Evolutionary conservation across 1,140 invertebrate species (phyloP), one percentile per base, ranked within the genome.

Genomic region (Cydia pomonella): DNA sequence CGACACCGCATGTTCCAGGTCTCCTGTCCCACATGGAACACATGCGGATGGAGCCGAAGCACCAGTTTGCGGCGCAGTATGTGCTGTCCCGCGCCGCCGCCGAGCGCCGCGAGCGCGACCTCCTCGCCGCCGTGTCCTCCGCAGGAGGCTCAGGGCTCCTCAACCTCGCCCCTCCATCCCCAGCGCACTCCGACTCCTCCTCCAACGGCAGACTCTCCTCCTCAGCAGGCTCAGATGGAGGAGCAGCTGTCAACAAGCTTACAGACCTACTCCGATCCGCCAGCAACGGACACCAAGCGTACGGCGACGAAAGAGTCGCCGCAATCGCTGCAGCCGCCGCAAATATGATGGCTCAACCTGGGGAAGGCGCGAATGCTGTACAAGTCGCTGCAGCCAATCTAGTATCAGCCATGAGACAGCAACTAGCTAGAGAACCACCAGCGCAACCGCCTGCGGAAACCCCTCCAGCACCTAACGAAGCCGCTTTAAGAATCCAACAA

Each of bases 31-130:
- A 98, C 89, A 98, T 98, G 97, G 98, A 98, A 87, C 97, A 98
- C 86, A 98, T 98, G 98, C 95, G 97, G 84, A 98, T 98, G 97
- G 97, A 98, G 92, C 97, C 97, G 2, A 98, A 98, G 92, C 97
- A 98, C 94, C 97, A 98, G 89, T 98, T 98, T 87, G 97, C 97
- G 41, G 97, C 98, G 27, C 97, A 98, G 87, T 98, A 98, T 89
- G 97, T 98, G 23, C 94, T 98, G 72, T 98, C 97, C 77, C 94
- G 97, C 81, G 97, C 97, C 9, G 97, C 97, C 6, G 97, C 97
- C 25, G 97, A 98, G 84, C 94, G 97, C 82, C 94, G 97, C 77
- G 97, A 98, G 87, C 93, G 97, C 41, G 97, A 98, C 87, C 92
- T 97, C 29, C 96, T 96, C 7, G 95, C 96, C 0, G 96, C 95